These are phyloP conservation scores for Sycophila sp. DNA, from an alignment of 1,140 invertebrate genomes.

Conservation along the genomic window DNA sequence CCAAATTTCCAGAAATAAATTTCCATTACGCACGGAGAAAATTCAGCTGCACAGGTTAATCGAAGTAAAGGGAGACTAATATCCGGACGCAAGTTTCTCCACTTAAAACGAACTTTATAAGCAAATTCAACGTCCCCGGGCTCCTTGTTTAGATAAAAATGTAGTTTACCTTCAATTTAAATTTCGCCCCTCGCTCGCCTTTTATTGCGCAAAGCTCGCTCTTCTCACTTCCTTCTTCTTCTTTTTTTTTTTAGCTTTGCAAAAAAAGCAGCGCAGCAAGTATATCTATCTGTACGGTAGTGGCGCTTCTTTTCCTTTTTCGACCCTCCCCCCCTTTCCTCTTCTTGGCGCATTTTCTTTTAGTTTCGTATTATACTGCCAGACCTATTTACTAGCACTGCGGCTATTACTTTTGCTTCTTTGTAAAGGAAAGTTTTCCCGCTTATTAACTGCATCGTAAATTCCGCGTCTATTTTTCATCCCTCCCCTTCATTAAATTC, in stretches of 20 bases:
- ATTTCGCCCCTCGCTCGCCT: neutral
- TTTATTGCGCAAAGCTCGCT: neutral
- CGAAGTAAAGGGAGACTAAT: too few relatives aligned
- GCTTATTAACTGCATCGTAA: constrained; percentile 19
- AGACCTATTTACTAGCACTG: constrained; percentile 9
- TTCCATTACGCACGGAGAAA: too few relatives aligned
- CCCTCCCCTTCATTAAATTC: neutral
- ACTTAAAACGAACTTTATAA: too few relatives aligned
- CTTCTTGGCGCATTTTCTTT: neutral
- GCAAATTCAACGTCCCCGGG: too few relatives aligned
- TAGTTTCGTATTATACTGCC: neutral
- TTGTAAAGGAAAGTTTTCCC: constrained; percentile 1
- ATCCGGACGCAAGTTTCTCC: too few relatives aligned
- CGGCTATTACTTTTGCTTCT: constrained; percentile 16
- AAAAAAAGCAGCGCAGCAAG: too few relatives aligned
- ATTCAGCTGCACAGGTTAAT: too few relatives aligned
- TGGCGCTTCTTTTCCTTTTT: neutral
- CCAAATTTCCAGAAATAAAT: too few relatives aligned
- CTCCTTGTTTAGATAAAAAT: too few relatives aligned
- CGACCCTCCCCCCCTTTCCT: neutral
- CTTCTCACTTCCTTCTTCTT: neutral
- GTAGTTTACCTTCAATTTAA: constrained; percentile 5
- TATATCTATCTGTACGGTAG: too few relatives aligned
- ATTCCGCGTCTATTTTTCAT: neutral
- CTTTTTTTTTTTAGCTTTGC: too few relatives aligned